phyloP scores from a whole-genome alignment of 2,888 invertebrate genomes.

The Electrophaes corylata region DNA sequence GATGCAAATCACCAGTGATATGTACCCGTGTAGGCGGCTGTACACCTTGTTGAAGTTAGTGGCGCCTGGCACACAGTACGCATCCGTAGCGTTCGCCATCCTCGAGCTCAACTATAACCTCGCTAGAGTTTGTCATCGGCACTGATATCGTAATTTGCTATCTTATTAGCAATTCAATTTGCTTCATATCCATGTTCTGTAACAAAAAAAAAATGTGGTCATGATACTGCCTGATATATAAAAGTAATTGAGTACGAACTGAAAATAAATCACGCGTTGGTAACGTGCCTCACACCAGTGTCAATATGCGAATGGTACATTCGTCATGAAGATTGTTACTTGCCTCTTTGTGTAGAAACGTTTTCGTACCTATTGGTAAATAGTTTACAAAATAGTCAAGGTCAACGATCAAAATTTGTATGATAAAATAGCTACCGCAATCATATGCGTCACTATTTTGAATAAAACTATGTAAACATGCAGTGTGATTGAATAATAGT shows the following conservation, averaged over 20 bases:
- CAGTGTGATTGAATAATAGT: not conserved
- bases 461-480: slow-evolving; percentile 32
- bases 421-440: slow-evolving; percentile 19
- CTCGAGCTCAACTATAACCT: slow-evolving; percentile 47
- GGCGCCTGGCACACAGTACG: slow-evolving; percentile 84
- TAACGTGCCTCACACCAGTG: not conserved
- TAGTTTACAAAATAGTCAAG: slow-evolving; percentile 47
- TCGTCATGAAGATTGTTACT: slow-evolving; percentile 20
- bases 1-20: slow-evolving; percentile 93
- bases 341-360: slow-evolving; percentile 23
- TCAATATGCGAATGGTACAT: slow-evolving; percentile 21
- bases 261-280: not conserved
- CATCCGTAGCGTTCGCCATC: slow-evolving; percentile 74
- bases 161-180: slow-evolving; percentile 13
- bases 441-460: slow-evolving; percentile 42
- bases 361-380: slow-evolving; percentile 32
- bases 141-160: slow-evolving; percentile 22
- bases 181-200: slow-evolving; percentile 51
- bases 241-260: no score
- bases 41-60: slow-evolving; percentile 87
- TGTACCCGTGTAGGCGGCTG: slow-evolving; percentile 91
- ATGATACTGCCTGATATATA: not conserved
- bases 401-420: slow-evolving; percentile 30
- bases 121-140: slow-evolving; percentile 54
- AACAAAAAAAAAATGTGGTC: slow-evolving; percentile 46